Conservation (phyloP, 1,140 invertebrate species). For the Drosophila ohnishii region DNA sequence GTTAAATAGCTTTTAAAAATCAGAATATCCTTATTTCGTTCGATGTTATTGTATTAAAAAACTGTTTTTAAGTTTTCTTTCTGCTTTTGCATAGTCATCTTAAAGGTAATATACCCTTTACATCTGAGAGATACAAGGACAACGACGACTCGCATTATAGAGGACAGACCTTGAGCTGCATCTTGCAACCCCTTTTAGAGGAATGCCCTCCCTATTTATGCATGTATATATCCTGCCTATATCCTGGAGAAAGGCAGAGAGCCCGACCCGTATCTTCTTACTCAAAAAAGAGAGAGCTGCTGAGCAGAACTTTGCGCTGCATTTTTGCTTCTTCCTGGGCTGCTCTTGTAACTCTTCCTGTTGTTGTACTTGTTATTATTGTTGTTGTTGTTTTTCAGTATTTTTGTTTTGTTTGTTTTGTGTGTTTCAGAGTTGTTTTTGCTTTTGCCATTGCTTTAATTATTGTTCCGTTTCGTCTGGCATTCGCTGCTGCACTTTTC, state of each 20-base stretch:
- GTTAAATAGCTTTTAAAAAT: not conserved
- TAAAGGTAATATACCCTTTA: constrained; percentile 5
- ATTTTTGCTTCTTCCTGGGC: constrained; percentile 44
- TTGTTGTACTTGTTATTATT: constrained; percentile 41
- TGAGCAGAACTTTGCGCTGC: constrained; percentile 34
- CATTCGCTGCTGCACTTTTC: constrained; percentile 64
- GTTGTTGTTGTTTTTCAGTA: constrained; percentile 36
- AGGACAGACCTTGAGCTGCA: constrained; percentile 44
- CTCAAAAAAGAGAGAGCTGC: constrained; percentile 38
- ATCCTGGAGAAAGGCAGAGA: constrained; percentile 7
- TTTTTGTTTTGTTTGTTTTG: constrained; percentile 54
- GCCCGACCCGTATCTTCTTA: constrained; percentile 39
- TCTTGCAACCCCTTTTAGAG: constrained; percentile 46
- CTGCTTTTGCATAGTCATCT: not conserved
- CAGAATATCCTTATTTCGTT: not conserved
- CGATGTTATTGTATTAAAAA: not conserved
- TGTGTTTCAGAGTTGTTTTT: constrained; percentile 41
- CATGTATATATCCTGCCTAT: constrained; percentile 27
- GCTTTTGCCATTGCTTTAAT: constrained; percentile 74
- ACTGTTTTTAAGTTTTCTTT: not conserved
- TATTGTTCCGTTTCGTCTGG: constrained; percentile 79
- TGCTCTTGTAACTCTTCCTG: constrained; percentile 55
- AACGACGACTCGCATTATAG: constrained; percentile 45
- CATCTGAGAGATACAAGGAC: constrained; percentile 12
- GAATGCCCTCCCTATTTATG: constrained; percentile 13